Base-by-base conservation (phyloP, 2,888 invertebrate species). In the Cryptus viduatorius region DNA sequence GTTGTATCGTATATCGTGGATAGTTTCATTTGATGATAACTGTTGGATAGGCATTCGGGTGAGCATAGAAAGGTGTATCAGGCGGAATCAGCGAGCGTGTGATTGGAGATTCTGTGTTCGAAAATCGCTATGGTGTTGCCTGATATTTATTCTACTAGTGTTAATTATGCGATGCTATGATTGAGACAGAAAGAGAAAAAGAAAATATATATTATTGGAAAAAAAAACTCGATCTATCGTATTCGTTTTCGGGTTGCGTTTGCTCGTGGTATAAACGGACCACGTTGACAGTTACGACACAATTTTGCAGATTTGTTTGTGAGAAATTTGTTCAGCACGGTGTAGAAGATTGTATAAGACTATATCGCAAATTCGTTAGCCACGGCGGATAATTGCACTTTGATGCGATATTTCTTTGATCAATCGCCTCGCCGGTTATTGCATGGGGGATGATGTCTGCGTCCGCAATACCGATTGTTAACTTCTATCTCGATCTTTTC, bases 381-480 rank as follows among this genome's bases (percentile, higher is more conserved):
- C 46, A 46, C 14, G 46, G 59, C 12, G 10, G 5, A 59, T 19
- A 24, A 16, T 59, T 10, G 19, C 1, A 37, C 16, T n/a, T 16
- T 50, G 14, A 50, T 14, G 50, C 16, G 14, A 50, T 50, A 50
- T n/a, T 16, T 14, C 14, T 50, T 50, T n/a, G 16, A 14, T 50
- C 50, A 5, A 50, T 50, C 16, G 16, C 50, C 50, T n/a, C 50
- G 16, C 50, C 50, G 16, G 50, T n/a, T 50, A 50, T 50, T 50
- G 50, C 50, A n/a, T 50, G 3, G 50, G n/a, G 5, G 50, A 2
- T 5, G 50, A 50, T 50, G 16, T 50, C 16, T 16, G 1, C n/a
- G 8, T 50, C 14, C 50, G 50, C 50, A 50, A 16, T 46, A 46
- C 19, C 29, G 59, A 59, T 59, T 59, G 29, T 59, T 59, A 29